These are phyloP conservation scores for Drosophila pegasa DNA, from an alignment of 2,888 invertebrate species.

Conservation along the genomic window DNA sequence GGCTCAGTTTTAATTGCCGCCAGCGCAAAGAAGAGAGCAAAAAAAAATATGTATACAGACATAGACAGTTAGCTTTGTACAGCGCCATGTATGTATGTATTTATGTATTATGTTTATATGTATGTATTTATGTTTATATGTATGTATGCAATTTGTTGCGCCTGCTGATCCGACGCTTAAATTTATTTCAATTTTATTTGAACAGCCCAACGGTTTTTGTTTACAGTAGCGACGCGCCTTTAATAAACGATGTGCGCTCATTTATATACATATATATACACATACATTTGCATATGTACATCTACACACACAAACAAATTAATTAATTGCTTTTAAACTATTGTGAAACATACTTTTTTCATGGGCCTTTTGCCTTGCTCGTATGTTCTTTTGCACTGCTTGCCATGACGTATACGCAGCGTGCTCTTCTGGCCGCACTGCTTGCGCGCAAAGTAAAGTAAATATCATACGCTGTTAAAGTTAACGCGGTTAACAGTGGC, in stretches of 20 bases:
- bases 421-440: slow-evolving; percentile 25
- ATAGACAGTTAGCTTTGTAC: not conserved
- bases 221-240: slow-evolving; percentile 33
- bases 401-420: slow-evolving; percentile 43
- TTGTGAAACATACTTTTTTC: slow-evolving; percentile 1
- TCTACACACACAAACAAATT: not conserved
- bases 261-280: not conserved
- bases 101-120: not conserved
- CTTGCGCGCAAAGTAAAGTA: slow-evolving; percentile 21
- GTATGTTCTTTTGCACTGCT: slow-evolving; percentile 31
- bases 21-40: not conserved
- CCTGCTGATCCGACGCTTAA: slow-evolving; percentile 6
- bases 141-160: not conserved
- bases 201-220: slow-evolving; percentile 37
- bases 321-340: slow-evolving; percentile 29
- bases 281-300: not conserved
- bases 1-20: slow-evolving; percentile 20
- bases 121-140: not conserved
- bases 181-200: slow-evolving; percentile 35
- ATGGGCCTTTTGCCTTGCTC: slow-evolving; percentile 1
- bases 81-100: not conserved
- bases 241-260: slow-evolving; percentile 10
- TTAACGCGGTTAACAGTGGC: slow-evolving; percentile 21
- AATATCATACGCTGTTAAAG: slow-evolving; percentile 27
- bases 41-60: not conserved